These are phyloP conservation scores for Timema cristinae DNA, from an alignment of 2,888 invertebrate genomes.

Conservation along the genomic window DNA sequence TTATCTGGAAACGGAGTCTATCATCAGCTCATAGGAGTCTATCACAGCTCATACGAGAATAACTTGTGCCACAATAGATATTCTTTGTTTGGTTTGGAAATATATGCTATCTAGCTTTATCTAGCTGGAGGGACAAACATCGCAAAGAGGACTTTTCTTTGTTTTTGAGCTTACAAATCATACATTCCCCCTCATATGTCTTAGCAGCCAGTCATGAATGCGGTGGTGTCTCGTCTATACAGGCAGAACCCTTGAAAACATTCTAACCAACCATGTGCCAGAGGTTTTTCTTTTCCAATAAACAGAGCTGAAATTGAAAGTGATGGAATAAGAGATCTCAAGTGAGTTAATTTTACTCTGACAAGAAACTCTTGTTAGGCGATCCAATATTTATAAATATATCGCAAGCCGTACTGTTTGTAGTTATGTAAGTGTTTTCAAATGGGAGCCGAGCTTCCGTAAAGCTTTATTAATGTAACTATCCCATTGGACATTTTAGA, in stretches of 20 bases:
- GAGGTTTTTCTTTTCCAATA: slow-evolving; percentile 25
- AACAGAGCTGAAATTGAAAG: slow-evolving; percentile 16
- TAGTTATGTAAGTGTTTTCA: slow-evolving; percentile 1
- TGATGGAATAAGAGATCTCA: slow-evolving; percentile 26
- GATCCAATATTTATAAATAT: slow-evolving; percentile 1
- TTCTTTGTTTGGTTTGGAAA: no score
- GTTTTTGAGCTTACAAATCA: no score
- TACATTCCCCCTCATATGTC: no score
- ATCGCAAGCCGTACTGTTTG: slow-evolving; percentile 10
- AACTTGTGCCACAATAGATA: no score
- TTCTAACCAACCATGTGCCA: slow-evolving; percentile 30
- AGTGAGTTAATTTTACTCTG: slow-evolving; percentile 23
- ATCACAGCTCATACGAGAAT: no score
- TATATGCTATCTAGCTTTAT: no score
- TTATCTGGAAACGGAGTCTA: no score
- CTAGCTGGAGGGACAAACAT: no score
- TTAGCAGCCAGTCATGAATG: no score
- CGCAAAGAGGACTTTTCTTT: no score
- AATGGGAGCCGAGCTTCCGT: slow-evolving; percentile 31
- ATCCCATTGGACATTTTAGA: slow-evolving; percentile 27
- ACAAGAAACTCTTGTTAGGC: slow-evolving; percentile 5
- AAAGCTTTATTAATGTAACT: slow-evolving; percentile 29
- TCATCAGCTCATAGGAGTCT: no score
- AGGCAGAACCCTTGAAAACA: slow-evolving; percentile 13
- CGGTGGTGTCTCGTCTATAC: no score